Evolutionary conservation across 2,113 vertebrate genomes (phyloP), one percentile per base, ranked within the genome.

Genomic region (Ceyx margarethae): DNA sequence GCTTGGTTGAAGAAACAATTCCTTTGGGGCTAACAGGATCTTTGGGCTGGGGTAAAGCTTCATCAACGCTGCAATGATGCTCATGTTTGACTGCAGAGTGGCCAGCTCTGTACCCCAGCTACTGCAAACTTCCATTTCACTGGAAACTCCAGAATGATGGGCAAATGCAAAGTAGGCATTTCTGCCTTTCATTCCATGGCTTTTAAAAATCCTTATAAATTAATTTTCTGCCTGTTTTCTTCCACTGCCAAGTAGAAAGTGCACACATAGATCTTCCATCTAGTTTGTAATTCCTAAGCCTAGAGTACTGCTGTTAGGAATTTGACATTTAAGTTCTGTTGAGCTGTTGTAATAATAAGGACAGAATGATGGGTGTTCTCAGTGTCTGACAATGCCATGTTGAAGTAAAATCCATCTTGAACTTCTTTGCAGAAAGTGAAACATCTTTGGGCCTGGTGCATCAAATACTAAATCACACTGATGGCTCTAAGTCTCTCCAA

Each of bases 381-480:
- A 85, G 87, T 80, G 51, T 89, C 50, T 87, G 26, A 81, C 71
- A 51, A 77, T 92, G 54, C 50, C 54, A 65, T 91, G 74, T 93
- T 75, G 84, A 79, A 92, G 67, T 93, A 85, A 93, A 95, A 91
- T 83, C 54, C 37, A 82, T 94, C 85, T 95, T 77, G 79, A 95
- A 91, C 88, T 95, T 95, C 91, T 93, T 93, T 96, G 58, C 90
- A 95, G 93, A 94, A 94, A 93, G 88, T 88, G 88, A 93, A 84
- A 94, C 88, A 78, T 90, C 88, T 93, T 88, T 93, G 95, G 88
- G 95, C 69, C 86, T 93, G 90, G 62, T 94, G 86, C 85, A 78
- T 94, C 90, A 91, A 90, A 94, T 93, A 79, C 90, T 95, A 86
- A 93, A 91, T 93, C 82, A 94, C 90, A 85, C 85, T 91, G 91